Evolutionary conservation across 1,140 invertebrate species (phyloP), one percentile per base, ranked within the genome.

Genomic region (Drosophila murphyi): DNA sequence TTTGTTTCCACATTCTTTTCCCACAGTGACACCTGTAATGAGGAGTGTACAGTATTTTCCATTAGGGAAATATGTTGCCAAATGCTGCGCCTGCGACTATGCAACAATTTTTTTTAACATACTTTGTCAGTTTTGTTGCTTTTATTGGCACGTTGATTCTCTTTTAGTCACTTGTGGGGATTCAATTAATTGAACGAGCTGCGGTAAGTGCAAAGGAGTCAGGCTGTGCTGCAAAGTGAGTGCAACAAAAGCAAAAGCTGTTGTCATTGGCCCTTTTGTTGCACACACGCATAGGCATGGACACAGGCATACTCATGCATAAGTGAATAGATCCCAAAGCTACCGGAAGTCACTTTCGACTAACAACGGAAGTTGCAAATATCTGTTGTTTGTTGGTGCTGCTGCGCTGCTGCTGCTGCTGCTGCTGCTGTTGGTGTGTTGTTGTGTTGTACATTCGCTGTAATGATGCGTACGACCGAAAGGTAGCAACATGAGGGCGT

Each of bases 311-410:
- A 55, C 39, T 62, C 7, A 45, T 48, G 41, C 47, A 50, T 48
- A 7, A 60, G 60, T 60, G 63, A 64, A 71, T 69, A 75, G 64
- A 86, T 81, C 60, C 78, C 68, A 63, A 32, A 82, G 82, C 72
- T 79, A 57, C 79, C 80, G 83, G 83, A 87, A 87, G 79, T 82
- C 57, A 76, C 79, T 74, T 76, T 82, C 61, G 71, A 79, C 83
- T 77, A 76, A 77, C 65, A 87, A 82, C 83, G 83, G 83, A 87
- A 87, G 82, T 74, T 82, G 82, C 76, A 82, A 81, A 82, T 79
- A 72, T 81, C 67, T 81, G 82, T 71, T 76, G 50, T 61, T 78
- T 56, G 55, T 67, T 65, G 60, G 47, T 70, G 50, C 12, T 48
- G 41, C 20, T 20, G 20, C 20, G 60, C 47, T 70, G 50, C 0